phyloP scores from a whole-genome alignment of 1,140 invertebrate species.

The Ganaspis sp. region DNA sequence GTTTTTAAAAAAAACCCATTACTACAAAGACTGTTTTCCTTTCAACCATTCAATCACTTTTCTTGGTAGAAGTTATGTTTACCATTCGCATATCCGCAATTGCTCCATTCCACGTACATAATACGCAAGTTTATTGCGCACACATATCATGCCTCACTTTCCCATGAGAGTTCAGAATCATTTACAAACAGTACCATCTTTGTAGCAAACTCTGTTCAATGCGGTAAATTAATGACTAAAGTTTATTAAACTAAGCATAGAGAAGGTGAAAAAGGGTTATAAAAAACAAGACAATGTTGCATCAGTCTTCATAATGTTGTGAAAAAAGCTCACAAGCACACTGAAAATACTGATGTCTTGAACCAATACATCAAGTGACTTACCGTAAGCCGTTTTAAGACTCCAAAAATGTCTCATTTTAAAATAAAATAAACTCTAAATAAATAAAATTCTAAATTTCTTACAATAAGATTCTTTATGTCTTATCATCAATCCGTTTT shows the following conservation, averaged over 20 bases:
- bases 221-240: background rate
- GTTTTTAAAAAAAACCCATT: background rate
- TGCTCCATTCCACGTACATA: background rate
- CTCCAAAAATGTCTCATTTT: too few relatives aligned
- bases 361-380: too few relatives aligned
- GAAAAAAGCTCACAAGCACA: too few relatives aligned
- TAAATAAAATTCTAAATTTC: too few relatives aligned
- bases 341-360: too few relatives aligned
- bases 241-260: constrained; percentile 7
- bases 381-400: too few relatives aligned
- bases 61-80: background rate
- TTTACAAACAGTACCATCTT: background rate
- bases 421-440: too few relatives aligned
- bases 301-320: too few relatives aligned
- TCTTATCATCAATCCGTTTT: too few relatives aligned
- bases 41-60: constrained; percentile 16
- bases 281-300: background rate
- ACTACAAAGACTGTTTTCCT: background rate
- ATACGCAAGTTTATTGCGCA: constrained; percentile 6
- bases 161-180: background rate
- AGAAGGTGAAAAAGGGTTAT: background rate
- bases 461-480: too few relatives aligned
- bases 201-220: background rate
- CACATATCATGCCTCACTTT: background rate
- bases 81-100: constrained; percentile 5